Conservation (phyloP, 1,140 invertebrate genomes). For the Condylostylus longicornis region DNA sequence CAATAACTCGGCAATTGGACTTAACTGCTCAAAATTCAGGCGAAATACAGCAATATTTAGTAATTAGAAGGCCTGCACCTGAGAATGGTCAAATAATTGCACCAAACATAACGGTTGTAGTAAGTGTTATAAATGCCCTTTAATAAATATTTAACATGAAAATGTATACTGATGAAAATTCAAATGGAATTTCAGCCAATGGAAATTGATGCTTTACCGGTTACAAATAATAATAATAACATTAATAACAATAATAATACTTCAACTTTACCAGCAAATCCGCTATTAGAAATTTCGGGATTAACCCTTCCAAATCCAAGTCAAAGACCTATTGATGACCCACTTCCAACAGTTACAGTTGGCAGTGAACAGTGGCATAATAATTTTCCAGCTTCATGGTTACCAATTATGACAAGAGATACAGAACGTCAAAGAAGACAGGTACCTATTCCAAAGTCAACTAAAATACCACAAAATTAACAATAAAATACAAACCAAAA, state of each 20-base stretch:
- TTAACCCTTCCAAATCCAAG: too few relatives aligned
- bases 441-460: neutral
- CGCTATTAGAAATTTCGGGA: neutral
- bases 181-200: neutral
- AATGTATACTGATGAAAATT: neutral
- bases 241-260: too few relatives aligned
- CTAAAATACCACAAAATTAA: neutral
- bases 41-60: constrained; percentile 4
- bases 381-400: constrained; percentile 50
- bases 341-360: constrained; percentile 35
- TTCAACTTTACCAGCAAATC: neutral
- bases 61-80: constrained; percentile 3
- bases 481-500: neutral
- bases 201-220: neutral
- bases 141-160: too few relatives aligned
- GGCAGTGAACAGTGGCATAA: constrained; percentile 42
- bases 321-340: constrained; percentile 20
- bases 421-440: constrained; percentile 46
- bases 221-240: too few relatives aligned
- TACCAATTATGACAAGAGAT: constrained; percentile 64
- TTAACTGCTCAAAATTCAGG: neutral
- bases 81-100: too few relatives aligned
- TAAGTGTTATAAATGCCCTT: too few relatives aligned
- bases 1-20: neutral
- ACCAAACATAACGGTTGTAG: too few relatives aligned